phyloP scores from a whole-genome alignment of 2,888 invertebrate species.

The Philaethria dido region DNA sequence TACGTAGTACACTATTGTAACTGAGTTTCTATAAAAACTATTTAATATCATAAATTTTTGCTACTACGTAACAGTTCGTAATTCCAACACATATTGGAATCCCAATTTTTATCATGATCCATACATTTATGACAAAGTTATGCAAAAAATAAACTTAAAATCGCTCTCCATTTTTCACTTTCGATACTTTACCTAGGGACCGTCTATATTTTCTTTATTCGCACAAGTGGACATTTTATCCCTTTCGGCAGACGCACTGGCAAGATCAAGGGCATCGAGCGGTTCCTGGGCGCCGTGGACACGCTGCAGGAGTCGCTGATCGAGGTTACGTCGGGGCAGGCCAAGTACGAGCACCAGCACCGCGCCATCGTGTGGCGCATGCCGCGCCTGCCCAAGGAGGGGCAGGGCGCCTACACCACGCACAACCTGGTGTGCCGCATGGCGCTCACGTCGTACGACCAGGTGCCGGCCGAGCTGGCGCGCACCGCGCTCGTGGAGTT shows the following conservation, averaged over 20 bases:
- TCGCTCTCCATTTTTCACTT: too few species aligned
- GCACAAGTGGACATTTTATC: too few species aligned
- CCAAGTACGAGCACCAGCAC: slow-evolving; percentile 99
- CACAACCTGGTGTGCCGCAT: slow-evolving; percentile 97
- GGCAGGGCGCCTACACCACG: slow-evolving; percentile 99
- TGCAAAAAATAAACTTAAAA: too few species aligned
- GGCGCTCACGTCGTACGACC: slow-evolving; percentile 98
- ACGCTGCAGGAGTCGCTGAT: slow-evolving; percentile 95
- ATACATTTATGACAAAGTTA: too few species aligned
- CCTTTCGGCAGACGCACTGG: slow-evolving; percentile 86
- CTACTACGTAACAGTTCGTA: too few species aligned
- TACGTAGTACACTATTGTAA: too few species aligned
- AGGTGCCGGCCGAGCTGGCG: slow-evolving; percentile 96
- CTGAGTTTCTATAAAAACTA: too few species aligned
- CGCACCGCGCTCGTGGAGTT: slow-evolving; percentile 95
- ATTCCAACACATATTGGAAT: too few species aligned
- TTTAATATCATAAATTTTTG: too few species aligned
- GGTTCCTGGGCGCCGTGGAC: slow-evolving; percentile 95
- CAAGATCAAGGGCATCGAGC: slow-evolving; percentile 96
- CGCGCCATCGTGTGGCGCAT: slow-evolving; percentile 99
- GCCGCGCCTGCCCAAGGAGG: slow-evolving; percentile 98
- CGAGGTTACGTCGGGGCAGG: slow-evolving; percentile 97
- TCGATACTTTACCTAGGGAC: too few species aligned
- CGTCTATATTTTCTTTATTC: too few species aligned
- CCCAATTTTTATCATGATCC: too few species aligned